Evolutionary conservation across 2,113 vertebrate genomes (phyloP).

Genomic region (Eolophus roseicapilla): DNA sequence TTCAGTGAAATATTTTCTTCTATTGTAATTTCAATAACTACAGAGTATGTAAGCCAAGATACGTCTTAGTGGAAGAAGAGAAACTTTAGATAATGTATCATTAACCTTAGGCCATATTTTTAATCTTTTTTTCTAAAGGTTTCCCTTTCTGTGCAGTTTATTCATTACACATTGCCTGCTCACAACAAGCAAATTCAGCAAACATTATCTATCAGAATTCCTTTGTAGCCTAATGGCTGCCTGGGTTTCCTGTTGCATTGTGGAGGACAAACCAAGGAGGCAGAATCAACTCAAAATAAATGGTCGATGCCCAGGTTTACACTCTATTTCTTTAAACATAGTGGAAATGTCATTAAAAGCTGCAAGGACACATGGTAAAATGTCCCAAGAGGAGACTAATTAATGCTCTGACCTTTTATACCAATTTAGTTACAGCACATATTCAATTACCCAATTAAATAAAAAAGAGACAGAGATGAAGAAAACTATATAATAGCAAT

Average conservation of each 20-base stretch:
- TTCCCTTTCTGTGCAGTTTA: constrained; percentile 14
- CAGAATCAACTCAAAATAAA: background rate
- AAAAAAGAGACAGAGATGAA: background rate
- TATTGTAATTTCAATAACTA: background rate
- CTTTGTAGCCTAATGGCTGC: background rate
- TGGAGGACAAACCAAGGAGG: constrained; percentile 57
- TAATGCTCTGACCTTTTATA: constrained; percentile 22
- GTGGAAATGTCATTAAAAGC: background rate
- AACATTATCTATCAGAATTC: constrained; percentile 32
- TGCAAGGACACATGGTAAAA: background rate
- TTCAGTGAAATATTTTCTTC: background rate
- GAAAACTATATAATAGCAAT: background rate
- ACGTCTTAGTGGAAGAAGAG: background rate
- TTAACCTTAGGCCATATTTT: constrained; percentile 39
- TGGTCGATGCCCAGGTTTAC: background rate
- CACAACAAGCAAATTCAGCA: constrained; percentile 46
- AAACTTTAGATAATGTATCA: constrained; percentile 25
- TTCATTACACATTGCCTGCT: background rate
- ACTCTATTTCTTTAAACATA: background rate
- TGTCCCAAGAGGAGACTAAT: constrained; percentile 9
- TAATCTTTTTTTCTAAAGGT: constrained; percentile 45
- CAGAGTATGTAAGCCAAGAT: background rate
- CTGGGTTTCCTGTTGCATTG: background rate
- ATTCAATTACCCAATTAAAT: background rate
- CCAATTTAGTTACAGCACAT: background rate